Base-by-base conservation (phyloP, 2,113 vertebrate genomes). In the Nesogale talazaci region DNA sequence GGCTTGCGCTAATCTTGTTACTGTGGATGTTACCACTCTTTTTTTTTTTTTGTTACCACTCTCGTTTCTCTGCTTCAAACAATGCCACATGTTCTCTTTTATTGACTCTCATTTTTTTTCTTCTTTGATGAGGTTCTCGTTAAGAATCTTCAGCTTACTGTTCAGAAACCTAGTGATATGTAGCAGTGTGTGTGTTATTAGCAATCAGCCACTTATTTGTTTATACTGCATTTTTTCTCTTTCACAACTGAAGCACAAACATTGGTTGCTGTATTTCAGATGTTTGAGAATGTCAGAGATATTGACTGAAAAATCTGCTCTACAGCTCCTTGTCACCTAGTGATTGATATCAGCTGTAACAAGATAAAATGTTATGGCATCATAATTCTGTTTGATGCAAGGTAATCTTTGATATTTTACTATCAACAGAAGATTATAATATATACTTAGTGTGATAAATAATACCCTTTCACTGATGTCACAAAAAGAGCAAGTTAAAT, bases 261-360 rank as follows among this genome's bases (percentile, higher is more conserved):
- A 72, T 95, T 83, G 72, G 86, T 88, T 91, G 96, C 95, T 0
- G 4, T 89, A 81, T 96, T 97, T 98, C 92, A 96, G 96, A 93
- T 90, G 65, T 83, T 94, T 91, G 74, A 88, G 78, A 4, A 23
- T 94, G 93, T 97, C 97, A 97, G 95, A 72, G 95, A 94, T 95
- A 94, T 96, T 0, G 17, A 93, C 95, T 89, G 85, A 94, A 96
- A 97, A 97, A 87, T 89, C 89, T 94, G 90, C 94, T 95, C 83
- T 81, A 94, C 67, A 83, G 94, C 91, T 97, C 92, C 86, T 96
- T 97, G 97, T 98, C 97, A 95, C 2, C 2, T 88, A 0, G 2
- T 98, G 98, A 98, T 97, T 97, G 98, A 98, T 97, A 97, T 94
- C 97, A 96, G 90, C 94, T 97, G 93, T 97, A 97, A 98, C 97